Conservation (phyloP, 2,797 vertebrate genomes). For the Pelodytes ibericus region DNA sequence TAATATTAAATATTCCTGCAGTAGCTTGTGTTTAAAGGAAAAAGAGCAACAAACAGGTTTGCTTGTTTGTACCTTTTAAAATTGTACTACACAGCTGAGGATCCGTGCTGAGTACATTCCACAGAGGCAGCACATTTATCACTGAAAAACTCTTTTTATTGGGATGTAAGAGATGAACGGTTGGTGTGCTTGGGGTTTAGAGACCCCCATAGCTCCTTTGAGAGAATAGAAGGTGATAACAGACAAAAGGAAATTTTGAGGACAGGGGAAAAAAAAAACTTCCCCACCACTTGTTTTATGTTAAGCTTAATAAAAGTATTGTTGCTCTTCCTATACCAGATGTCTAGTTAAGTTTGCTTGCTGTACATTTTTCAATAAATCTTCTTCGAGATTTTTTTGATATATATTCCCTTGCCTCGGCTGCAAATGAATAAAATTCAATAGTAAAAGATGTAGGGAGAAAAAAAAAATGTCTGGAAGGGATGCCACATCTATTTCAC, state of each 20-base stretch:
- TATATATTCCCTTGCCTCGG: conserved; percentile 56
- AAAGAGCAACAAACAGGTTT: conserved; percentile 55
- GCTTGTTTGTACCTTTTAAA: conserved; percentile 56
- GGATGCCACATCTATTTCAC: conserved; percentile 36
- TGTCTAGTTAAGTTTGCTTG: conserved; percentile 58
- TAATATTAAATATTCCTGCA: conserved; percentile 30
- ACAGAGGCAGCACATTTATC: conserved; percentile 54
- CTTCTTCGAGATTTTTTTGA: conserved; percentile 60
- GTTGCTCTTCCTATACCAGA: conserved; percentile 57
- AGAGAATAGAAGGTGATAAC: conserved; percentile 58
- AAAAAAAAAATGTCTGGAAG: conserved; percentile 13
- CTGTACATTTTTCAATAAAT: conserved; percentile 64
- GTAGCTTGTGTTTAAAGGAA: conserved; percentile 17
- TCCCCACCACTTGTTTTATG: conserved; percentile 59
- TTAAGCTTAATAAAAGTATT: conserved; percentile 61
- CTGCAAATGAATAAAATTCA: conserved; percentile 54
- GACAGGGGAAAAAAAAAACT: conserved; percentile 57
- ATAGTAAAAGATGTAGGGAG: conserved; percentile 53
- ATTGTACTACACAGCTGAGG: conserved; percentile 51
- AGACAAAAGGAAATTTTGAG: conserved; percentile 60
- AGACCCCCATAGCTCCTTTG: conserved; percentile 58
- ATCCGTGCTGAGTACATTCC: conserved; percentile 53
- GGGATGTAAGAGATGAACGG: conserved; percentile 51
- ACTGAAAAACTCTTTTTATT: conserved; percentile 58
- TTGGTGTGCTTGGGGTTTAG: conserved; percentile 34